Percentiles rank a stretch among this genome's conserved stretches.
Conservation (phyloP, 2,113 vertebrate genomes). For the Otus sunia region DNA sequence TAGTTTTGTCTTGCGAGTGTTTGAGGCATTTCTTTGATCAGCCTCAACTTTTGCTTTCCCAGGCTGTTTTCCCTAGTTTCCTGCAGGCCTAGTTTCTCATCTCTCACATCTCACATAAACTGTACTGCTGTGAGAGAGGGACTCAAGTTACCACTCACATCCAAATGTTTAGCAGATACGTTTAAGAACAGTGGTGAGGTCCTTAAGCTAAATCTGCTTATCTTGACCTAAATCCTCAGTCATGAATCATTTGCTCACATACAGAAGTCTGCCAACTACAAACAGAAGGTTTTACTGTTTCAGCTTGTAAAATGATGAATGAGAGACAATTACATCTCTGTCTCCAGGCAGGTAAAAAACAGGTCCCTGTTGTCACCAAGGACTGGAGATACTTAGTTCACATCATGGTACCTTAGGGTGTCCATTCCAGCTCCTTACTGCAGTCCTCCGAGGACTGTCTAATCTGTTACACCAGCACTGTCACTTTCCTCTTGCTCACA, state of each 20-base stretch:
- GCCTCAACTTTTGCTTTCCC: too few relatives aligned
- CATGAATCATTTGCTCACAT: background rate
- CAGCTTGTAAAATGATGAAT: background rate
- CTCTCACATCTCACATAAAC: background rate
- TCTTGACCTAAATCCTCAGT: background rate
- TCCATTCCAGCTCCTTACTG: background rate
- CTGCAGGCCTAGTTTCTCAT: too few relatives aligned
- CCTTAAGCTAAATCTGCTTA: background rate
- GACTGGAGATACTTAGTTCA: background rate
- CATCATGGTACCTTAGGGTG: background rate
- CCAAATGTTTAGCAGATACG: background rate
- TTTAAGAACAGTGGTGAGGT: background rate
- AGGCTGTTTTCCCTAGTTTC: too few relatives aligned
- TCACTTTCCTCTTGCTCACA: background rate
- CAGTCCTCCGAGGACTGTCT: background rate
- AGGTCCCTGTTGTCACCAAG: background rate
- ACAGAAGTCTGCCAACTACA: background rate
- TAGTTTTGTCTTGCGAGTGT: too few relatives aligned
- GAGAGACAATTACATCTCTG: background rate
- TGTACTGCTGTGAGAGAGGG: background rate
- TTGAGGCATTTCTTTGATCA: too few relatives aligned
- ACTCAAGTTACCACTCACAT: background rate
- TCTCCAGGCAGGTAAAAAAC: background rate
- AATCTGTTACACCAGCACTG: background rate
- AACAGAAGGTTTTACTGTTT: background rate